These are phyloP conservation scores for Anas acuta DNA, from an alignment of 2,797 vertebrate genomes.

Conservation along the genomic window DNA sequence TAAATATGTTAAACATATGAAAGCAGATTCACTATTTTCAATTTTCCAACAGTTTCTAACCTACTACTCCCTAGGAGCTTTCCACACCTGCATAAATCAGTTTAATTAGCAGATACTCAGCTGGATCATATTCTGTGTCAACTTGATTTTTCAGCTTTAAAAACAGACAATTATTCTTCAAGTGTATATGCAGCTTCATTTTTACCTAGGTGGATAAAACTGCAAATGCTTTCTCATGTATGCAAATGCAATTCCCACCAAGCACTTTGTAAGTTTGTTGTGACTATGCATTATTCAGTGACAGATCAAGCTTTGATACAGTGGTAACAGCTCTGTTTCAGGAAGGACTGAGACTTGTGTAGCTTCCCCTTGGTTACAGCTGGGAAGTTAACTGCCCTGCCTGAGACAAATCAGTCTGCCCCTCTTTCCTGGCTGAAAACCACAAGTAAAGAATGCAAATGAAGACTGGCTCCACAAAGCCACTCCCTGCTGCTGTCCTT, in stretches of 20 bases:
- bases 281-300: background rate
- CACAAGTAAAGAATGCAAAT: background rate
- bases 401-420: background rate
- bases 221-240: background rate
- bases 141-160: background rate
- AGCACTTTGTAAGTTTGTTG: background rate
- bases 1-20: background rate
- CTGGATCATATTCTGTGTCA: background rate
- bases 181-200: background rate
- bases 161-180: background rate
- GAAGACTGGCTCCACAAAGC: background rate
- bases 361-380: background rate
- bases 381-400: background rate
- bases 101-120: conserved; percentile 18
- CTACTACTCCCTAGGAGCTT: background rate
- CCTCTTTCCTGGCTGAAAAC: background rate
- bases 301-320: background rate
- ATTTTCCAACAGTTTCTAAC: background rate
- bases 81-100: background rate
- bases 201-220: background rate
- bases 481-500: background rate
- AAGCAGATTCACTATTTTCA: background rate
- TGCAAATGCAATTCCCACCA: background rate
- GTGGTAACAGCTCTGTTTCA: background rate
- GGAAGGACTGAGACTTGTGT: background rate